phyloP scores from a whole-genome alignment of 1,140 invertebrate species.

The Drosophila dunni region DNA sequence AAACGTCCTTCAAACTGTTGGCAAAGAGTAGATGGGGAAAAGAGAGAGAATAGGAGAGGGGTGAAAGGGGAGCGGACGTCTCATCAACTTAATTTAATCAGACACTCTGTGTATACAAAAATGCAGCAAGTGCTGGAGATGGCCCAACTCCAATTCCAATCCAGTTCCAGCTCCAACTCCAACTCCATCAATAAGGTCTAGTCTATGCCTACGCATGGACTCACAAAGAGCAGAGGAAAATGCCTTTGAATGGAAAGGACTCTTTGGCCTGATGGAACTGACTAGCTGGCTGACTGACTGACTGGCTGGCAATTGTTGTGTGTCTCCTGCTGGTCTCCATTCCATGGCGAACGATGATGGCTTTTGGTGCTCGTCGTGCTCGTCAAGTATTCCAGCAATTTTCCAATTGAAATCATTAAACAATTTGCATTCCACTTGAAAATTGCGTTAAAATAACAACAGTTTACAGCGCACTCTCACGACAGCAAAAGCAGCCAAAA shows the following conservation, averaged over 20 bases:
- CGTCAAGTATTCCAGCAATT: conserved; percentile 82
- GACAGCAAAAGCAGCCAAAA: conserved; percentile 21
- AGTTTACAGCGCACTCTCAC: conserved; percentile 65
- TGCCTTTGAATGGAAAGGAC: conserved; percentile 8
- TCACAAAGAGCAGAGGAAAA: conserved; percentile 28
- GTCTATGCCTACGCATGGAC: conserved; percentile 66
- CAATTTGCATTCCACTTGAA: conserved; percentile 84
- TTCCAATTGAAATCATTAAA: conserved; percentile 84
- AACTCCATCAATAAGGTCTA: conserved; percentile 25
- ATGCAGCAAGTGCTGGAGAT: conserved; percentile 59
- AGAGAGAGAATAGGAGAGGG: conserved; percentile 2
- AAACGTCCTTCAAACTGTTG: conserved; percentile 72
- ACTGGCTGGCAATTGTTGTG: conserved; percentile 31
- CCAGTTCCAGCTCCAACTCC: not conserved
- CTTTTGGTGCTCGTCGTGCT: conserved; percentile 62
- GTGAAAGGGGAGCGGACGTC: conserved; percentile 40
- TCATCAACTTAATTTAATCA: conserved; percentile 83
- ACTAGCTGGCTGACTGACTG: too few species aligned
- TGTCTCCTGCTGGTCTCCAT: conserved; percentile 30
- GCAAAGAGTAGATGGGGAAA: too few species aligned
- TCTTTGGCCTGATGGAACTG: conserved; percentile 14
- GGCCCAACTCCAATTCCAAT: not conserved
- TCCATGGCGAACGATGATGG: conserved; percentile 30
- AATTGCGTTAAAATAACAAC: conserved; percentile 84
- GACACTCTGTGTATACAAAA: conserved; percentile 80